phyloP scores from a whole-genome alignment of 1,140 invertebrate species.

The Drosophila quadrilineata region DNA sequence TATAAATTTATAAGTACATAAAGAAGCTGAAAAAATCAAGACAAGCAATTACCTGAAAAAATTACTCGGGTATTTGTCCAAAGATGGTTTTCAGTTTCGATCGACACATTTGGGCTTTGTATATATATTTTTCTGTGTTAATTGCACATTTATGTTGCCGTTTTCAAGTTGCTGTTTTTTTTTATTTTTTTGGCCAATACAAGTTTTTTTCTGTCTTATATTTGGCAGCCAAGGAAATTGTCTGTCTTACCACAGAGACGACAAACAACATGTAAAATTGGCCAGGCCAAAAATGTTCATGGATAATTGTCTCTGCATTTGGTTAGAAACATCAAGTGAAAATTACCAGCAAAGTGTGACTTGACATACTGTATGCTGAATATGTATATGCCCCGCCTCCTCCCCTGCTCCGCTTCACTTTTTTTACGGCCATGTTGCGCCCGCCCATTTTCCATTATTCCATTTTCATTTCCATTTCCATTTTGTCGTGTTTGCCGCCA shows the following conservation, averaged over 20 bases:
- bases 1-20: too few relatives aligned
- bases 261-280: conserved; percentile 32
- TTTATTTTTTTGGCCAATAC: conserved; percentile 47
- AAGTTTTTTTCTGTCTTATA: conserved; percentile 21
- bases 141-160: conserved; percentile 48
- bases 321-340: conserved; percentile 54
- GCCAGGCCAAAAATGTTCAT: conserved; percentile 50
- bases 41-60: too few relatives aligned
- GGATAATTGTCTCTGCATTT: conserved; percentile 63
- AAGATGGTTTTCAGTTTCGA: neutral
- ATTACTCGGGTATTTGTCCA: conserved; percentile 27
- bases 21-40: too few relatives aligned
- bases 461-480: conserved; percentile 49
- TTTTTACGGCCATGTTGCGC: conserved; percentile 19
- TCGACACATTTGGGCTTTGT: conserved; percentile 31
- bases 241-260: conserved; percentile 7
- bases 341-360: conserved; percentile 32
- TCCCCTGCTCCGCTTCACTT: too few relatives aligned
- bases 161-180: conserved; percentile 13
- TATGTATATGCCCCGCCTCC: too few relatives aligned
- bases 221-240: conserved; percentile 57
- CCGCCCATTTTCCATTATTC: conserved; percentile 38
- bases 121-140: conserved; percentile 47
- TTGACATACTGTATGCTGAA: neutral
- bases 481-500: conserved; percentile 68